Conservation (phyloP, 2,888 invertebrate species). For the Latrodectus elegans region DNA sequence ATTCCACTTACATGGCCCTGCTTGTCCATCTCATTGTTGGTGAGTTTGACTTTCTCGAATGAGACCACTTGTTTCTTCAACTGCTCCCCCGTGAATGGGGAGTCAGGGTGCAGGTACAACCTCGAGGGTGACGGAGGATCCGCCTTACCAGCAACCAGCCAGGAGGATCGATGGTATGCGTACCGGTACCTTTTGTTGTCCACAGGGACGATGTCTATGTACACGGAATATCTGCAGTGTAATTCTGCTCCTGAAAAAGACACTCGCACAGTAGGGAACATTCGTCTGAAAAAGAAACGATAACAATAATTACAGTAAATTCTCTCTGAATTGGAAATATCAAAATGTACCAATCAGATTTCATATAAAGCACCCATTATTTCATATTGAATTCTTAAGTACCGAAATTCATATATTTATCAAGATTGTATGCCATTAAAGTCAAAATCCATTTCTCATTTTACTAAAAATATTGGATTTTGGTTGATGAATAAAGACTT, state of each 20-base stretch:
- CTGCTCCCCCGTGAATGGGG: constrained; percentile 77
- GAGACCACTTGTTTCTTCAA: constrained; percentile 81
- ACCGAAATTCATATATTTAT: no score
- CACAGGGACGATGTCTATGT: constrained; percentile 78
- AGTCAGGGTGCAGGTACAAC: constrained; percentile 78
- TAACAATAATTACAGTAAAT: no score
- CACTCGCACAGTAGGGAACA: constrained; percentile 78
- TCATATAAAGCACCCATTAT: no score
- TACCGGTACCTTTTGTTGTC: constrained; percentile 78
- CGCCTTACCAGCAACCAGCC: constrained; percentile 79
- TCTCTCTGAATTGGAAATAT: no score
- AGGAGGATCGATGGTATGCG: constrained; percentile 78
- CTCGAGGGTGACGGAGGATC: constrained; percentile 76
- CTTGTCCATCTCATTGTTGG: constrained; percentile 88
- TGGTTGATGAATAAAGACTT: no score
- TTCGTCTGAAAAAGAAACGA: constrained; percentile 76
- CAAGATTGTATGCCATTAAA: no score
- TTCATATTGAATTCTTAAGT: no score
- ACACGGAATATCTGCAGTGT: constrained; percentile 76
- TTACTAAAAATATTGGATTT: no score
- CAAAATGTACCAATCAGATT: no score
- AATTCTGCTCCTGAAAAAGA: constrained; percentile 76
- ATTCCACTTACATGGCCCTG: constrained; percentile 81
- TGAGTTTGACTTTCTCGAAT: constrained; percentile 88
- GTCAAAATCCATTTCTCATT: no score